Base-by-base conservation (phyloP, 2,888 invertebrate genomes). In the Zygaena filipendulae region DNA sequence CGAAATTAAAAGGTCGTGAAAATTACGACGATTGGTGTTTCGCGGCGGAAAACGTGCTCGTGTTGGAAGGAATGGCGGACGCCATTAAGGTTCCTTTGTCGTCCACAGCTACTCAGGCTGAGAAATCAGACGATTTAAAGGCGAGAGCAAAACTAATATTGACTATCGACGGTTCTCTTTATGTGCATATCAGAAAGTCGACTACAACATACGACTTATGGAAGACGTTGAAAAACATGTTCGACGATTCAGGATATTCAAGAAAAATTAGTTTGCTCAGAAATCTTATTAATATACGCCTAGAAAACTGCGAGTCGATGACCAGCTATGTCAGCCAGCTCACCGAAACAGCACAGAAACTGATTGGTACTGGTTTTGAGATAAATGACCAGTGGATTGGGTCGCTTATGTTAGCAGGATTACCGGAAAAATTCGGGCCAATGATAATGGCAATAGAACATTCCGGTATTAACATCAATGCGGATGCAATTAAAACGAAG, bases 141-240 rank as follows among this genome's bases (percentile, higher is more conserved):
- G 38, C 42, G 1, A 39, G 26, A 25, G 42, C 42, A 1, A 43
- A 46, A 11, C 5, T 46, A 9, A 29, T 43, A 4, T 16, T 46
- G 11, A 46, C 44, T 0, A 40, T 44, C 4, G 44, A 43, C 11
- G 13, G 39, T 4, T 35, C 38, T 6, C 13, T 39, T 11, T 45
- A 35, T 13, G 41, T 40, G 3, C 45, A 45, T 20, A 41, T 43
- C 4, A 45, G 36, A 13, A 21, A 29, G 8, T 27, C 19, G 4
- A 8, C 12, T 2, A 38, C 33, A 11, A 21, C 33, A 13, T 22
- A 29, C 1, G 23, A 23, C 4, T 27, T 43, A n/a, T 42, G 43
- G 42, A 24, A 19, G 1, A 45, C 27, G 3, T 19, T 23, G 2
- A 24, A 21, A 14, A 9, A 23, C 4, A 20, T 34, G 9, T 35